Percentiles rank a stretch among this genome's conserved stretches.
Evolutionary conservation across 1,140 invertebrate species (phyloP).

Genomic region (Agraylea sexmaculata): DNA sequence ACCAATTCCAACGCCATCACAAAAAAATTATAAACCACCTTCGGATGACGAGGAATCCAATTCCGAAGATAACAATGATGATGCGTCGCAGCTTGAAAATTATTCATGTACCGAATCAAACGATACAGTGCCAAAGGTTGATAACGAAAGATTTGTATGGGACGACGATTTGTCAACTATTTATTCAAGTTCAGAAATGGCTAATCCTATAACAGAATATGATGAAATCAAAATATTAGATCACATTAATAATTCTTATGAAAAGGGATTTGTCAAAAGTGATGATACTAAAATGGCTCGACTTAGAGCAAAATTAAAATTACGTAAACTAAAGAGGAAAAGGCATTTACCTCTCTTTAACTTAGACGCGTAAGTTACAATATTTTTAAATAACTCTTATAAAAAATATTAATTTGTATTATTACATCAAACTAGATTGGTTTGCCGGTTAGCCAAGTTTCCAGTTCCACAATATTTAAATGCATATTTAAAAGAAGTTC

Average conservation of each 20-base stretch:
- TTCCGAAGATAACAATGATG: neutral
- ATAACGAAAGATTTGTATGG: too few relatives aligned
- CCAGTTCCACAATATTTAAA: conserved; percentile 10
- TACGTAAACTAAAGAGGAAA: conserved; percentile 18
- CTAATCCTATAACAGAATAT: conserved; percentile 14
- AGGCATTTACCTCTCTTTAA: conserved; percentile 13
- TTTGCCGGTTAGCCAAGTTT: conserved; percentile 17
- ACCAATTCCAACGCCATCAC: too few relatives aligned
- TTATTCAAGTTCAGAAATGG: conserved; percentile 4
- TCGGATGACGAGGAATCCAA: neutral
- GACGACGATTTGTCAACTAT: too few relatives aligned
- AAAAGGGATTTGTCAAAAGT: conserved; percentile 14
- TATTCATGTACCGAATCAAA: too few relatives aligned
- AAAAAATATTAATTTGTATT: neutral
- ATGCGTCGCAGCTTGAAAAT: too few relatives aligned
- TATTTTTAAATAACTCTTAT: neutral
- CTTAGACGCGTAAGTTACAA: conserved; percentile 17
- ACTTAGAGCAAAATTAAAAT: conserved; percentile 15
- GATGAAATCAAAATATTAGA: conserved; percentile 17
- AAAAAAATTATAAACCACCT: neutral
- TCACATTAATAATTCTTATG: conserved; percentile 13
- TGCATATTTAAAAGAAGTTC: conserved; percentile 6
- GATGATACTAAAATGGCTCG: conserved; percentile 14
- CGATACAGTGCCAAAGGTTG: too few relatives aligned
- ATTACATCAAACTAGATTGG: conserved; percentile 9